Evolutionary conservation across 2,888 invertebrate species (phyloP).

Genomic region (Melanotus villosus): DNA sequence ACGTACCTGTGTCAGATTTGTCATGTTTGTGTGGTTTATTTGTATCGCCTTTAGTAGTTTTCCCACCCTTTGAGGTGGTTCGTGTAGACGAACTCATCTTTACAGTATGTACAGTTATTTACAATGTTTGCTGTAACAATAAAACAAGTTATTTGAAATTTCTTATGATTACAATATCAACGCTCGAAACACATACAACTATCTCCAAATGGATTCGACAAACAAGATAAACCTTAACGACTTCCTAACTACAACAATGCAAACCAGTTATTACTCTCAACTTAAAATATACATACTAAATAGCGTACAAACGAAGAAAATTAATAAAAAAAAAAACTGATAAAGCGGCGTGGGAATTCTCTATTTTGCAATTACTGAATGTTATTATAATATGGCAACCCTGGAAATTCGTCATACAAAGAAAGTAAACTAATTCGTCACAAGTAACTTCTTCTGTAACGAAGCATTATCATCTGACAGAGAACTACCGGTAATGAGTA

Average conservation of each 20-base stretch:
- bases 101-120: slow-evolving; percentile 86
- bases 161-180: too few relatives aligned
- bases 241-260: neutral
- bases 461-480: slow-evolving; percentile 11
- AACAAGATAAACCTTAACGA: too few relatives aligned
- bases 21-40: slow-evolving; percentile 66
- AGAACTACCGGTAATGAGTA: slow-evolving; percentile 23
- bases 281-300: slow-evolving; percentile 5
- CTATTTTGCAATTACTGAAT: slow-evolving; percentile 22
- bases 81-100: slow-evolving; percentile 81
- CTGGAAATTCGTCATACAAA: slow-evolving; percentile 44
- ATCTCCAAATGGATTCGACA: too few relatives aligned
- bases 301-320: neutral
- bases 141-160: neutral
- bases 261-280: neutral
- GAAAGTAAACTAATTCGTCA: slow-evolving; percentile 34
- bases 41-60: slow-evolving; percentile 64
- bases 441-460: neutral
- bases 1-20: slow-evolving; percentile 64
- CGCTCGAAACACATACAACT: too few relatives aligned
- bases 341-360: slow-evolving; percentile 11
- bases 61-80: slow-evolving; percentile 78
- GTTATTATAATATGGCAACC: slow-evolving; percentile 47
- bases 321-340: slow-evolving; percentile 5
- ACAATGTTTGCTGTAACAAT: slow-evolving; percentile 77